phyloP scores from a whole-genome alignment of 2,113 vertebrate genomes.

The Nyctibius bracteatus region DNA sequence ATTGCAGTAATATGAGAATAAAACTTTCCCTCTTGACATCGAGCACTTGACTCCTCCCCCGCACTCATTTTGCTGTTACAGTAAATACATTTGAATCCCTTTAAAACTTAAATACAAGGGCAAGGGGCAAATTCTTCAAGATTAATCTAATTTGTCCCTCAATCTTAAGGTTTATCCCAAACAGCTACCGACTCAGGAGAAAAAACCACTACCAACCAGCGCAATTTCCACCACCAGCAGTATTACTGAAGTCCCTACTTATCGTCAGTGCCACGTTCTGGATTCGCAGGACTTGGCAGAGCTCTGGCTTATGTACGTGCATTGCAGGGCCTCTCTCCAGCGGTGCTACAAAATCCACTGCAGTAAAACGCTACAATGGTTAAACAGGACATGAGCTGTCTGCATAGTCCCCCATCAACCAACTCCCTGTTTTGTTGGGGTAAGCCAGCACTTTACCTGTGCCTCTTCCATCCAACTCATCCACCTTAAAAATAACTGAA shows the following conservation, averaged over 20 bases:
- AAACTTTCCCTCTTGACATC: neutral
- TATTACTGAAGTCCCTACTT: neutral
- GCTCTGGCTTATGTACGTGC: neutral
- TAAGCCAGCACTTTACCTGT: neutral
- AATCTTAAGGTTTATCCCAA: neutral
- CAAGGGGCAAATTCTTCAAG: neutral
- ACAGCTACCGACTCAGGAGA: neutral
- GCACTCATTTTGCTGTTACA: neutral
- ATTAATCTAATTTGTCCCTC: neutral
- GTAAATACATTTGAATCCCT: neutral
- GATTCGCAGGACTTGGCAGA: neutral
- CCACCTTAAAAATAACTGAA: neutral
- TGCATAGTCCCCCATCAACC: neutral
- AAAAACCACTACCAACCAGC: neutral
- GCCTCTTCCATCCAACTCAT: neutral
- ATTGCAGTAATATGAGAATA: neutral
- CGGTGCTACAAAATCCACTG: neutral
- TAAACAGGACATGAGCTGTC: neutral
- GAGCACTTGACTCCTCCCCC: neutral
- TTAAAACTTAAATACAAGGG: neutral
- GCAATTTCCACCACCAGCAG: neutral
- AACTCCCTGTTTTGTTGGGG: neutral
- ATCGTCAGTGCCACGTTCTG: neutral
- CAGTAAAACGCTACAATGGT: neutral
- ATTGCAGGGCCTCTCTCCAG: neutral